Conservation (phyloP, 30 jellyfish, hydroid and myxozoan genomes). For the Hydra vulgaris region DNA sequence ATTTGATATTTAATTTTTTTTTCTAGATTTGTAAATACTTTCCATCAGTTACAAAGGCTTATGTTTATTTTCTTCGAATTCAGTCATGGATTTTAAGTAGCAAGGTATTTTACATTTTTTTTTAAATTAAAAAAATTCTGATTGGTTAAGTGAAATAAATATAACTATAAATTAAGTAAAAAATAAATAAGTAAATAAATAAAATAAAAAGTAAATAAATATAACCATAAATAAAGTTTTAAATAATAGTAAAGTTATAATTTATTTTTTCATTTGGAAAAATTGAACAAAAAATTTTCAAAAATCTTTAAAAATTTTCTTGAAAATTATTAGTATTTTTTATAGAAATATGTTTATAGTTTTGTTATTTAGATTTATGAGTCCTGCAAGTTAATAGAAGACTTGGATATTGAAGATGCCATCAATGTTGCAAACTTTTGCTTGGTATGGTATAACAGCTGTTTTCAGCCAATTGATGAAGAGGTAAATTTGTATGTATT, state of each 20-base stretch:
- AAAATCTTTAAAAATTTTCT: too few species aligned
- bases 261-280: too few species aligned
- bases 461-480: slow-evolving; percentile 23
- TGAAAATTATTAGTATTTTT: too few species aligned
- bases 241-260: too few species aligned
- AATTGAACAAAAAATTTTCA: too few species aligned
- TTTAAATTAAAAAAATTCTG: too few species aligned
- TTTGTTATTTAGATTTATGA: slow-evolving; percentile 51
- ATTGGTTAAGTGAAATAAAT: too few species aligned
- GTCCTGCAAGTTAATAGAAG: slow-evolving; percentile 52
- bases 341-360: too few species aligned
- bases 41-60: slow-evolving; percentile 20
- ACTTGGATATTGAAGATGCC: slow-evolving; percentile 36
- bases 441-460: slow-evolving; percentile 10
- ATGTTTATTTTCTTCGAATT: slow-evolving; percentile 51
- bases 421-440: slow-evolving; percentile 13
- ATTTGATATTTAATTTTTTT: not conserved
- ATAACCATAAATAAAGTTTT: too few species aligned
- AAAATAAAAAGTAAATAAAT: too few species aligned
- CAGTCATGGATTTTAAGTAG: slow-evolving; percentile 41
- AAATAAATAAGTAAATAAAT: too few species aligned
- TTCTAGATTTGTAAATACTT: slow-evolving; percentile 25
- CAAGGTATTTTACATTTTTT: slow-evolving; percentile 23
- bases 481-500: slow-evolving; percentile 22
- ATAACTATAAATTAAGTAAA: too few species aligned